phyloP scores from a whole-genome alignment of 1,140 invertebrate genomes.

The Cotesia typhae region DNA sequence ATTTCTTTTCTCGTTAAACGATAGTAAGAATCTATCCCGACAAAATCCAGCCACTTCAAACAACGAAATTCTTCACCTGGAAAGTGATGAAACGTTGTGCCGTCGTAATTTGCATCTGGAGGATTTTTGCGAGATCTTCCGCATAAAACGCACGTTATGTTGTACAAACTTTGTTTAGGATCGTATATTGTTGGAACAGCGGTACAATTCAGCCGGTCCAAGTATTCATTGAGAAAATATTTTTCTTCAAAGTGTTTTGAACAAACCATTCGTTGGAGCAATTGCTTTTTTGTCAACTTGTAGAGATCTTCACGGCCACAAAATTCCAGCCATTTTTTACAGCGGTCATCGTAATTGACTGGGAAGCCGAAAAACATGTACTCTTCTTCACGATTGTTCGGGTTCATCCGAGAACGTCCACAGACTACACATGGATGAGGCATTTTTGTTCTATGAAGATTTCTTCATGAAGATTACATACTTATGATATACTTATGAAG shows the following conservation, averaged over 20 bases:
- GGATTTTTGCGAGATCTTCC: slow-evolving; percentile 55
- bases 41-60: slow-evolving; percentile 63
- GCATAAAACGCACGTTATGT: slow-evolving; percentile 62
- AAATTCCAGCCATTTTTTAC: slow-evolving; percentile 62
- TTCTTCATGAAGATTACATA: too few relatives aligned
- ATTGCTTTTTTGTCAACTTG: slow-evolving; percentile 60
- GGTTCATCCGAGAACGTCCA: slow-evolving; percentile 64
- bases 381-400: slow-evolving; percentile 61
- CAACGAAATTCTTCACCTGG: slow-evolving; percentile 64
- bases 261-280: slow-evolving; percentile 63
- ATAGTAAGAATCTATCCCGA: slow-evolving; percentile 62
- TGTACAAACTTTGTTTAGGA: slow-evolving; percentile 62
- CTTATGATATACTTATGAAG: too few relatives aligned
- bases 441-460: slow-evolving; percentile 47
- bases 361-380: slow-evolving; percentile 65
- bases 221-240: slow-evolving; percentile 60
- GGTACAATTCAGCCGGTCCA: slow-evolving; percentile 55
- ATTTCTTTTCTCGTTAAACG: slow-evolving; percentile 63
- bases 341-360: slow-evolving; percentile 59
- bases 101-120: slow-evolving; percentile 53
- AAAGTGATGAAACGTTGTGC: slow-evolving; percentile 62
- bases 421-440: slow-evolving; percentile 64
- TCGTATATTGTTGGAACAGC: slow-evolving; percentile 63
- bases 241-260: slow-evolving; percentile 60
- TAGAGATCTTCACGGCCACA: slow-evolving; percentile 63